Evolutionary conservation across 2,888 invertebrate species (phyloP), one percentile per base, ranked within the genome.

Genomic region (Trichogramma dendrolimi): DNA sequence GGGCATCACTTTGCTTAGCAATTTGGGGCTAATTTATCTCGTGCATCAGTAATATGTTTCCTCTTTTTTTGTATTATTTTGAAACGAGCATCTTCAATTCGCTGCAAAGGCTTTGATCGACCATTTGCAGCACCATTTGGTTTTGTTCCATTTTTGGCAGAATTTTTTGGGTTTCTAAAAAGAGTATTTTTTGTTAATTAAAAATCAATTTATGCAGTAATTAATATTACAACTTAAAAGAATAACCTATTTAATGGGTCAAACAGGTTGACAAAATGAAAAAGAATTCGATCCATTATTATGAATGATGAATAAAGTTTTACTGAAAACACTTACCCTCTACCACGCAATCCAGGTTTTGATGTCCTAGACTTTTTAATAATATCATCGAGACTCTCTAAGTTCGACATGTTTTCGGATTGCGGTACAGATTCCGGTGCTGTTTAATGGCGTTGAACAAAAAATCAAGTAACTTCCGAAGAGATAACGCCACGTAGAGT

Each of bases 41-140:
- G 82, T 1, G 92, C 92, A 82, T 93, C 92, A 0, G 84, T 84
- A 40, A 92, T 86, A 72, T 87, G 87, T 54, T 83, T 85, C 55
- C 91, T 84, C 74, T 91, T 91, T 72, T 90, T 91, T 54, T 87
- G 86, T 68, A 91, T 87, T 48, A 92, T 89, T 79, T 88, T 90
- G 68, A 89, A 85, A 55, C 92, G 84, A 14, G 91, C 92, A 82
- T 92, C 92, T 4, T 64, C 58, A 11, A 66, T 40, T 4, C 38
- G 50, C 40, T 62, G 51, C 46, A 27, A 5, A 6, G 39, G 7
- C 40, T 51, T 63, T 6, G 52, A 40, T 38, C 58, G 51, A 4
- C 5, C 43, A 4, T 55, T 38, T 46, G 38, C 40, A 41, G 60
- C n/a, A 40, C 62, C 63, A 60, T 63, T 63, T 54, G 60, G 11